Evolutionary conservation across 2,113 vertebrate genomes (phyloP), one percentile per base, ranked within the genome.

Genomic region (Heteronetta atricapilla): DNA sequence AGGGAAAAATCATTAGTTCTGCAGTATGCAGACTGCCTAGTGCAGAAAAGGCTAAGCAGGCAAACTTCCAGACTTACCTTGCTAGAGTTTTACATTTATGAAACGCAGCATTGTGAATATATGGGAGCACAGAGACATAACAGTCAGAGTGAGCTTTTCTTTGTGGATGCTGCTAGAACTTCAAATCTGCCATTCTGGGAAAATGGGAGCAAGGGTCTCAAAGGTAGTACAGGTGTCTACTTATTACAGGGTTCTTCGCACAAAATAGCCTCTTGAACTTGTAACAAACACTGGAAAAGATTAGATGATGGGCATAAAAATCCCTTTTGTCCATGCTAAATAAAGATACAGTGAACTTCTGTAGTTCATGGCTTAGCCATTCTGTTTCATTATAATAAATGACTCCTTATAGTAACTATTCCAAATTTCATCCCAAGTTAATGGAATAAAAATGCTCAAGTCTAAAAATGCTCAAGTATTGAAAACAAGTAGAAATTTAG

Each of bases 1-100:
- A 90, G 34, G 80, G 77, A 81, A 83, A 94, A 94, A 56, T 68
- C 53, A 90, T 88, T 75, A 88, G 20, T 31, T 74, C 60, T 75
- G 60, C 48, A 93, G 77, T 42, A 55, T 25, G 52, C 42, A 86
- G 80, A 34, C 76, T 81, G 62, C 52, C 29, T 52, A 81, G 42
- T 34, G 38, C 25, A 78, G 72, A 70, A 80, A 82, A 93, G 48
- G 78, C 29, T 52, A 50, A 90, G 40, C 52, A 86, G 73, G 53
- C 33, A 28, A 77, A n/a, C 66, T 90, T 92, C 92, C 83, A 92
- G 69, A 75, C 52, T 52, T 72, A 33, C 1, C 46, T 0, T 81
- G 34, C 34, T 72, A 2, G 26, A 93, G 17, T 75, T 88, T 86
- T 42, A 56, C 26, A 60, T 81, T 74, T 63, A 44, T 60, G 46